Conservation (phyloP, 2,888 invertebrate genomes). For the Galerucella nymphaeae region DNA sequence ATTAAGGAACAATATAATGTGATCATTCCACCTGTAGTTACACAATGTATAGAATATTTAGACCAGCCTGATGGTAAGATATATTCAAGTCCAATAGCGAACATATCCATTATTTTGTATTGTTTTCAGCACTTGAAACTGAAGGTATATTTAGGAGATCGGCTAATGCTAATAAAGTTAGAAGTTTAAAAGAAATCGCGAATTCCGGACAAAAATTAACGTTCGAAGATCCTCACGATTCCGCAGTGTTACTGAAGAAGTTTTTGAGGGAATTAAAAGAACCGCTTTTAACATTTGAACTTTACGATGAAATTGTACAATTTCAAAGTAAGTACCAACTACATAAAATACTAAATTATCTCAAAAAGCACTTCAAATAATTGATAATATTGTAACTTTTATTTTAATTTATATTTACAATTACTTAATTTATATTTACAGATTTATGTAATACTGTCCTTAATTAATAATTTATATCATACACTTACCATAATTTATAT, state of each 20-base stretch:
- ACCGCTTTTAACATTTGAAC: conserved; percentile 91
- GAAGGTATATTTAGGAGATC: conserved; percentile 97
- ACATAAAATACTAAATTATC: neutral
- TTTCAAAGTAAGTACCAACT: conserved; percentile 80
- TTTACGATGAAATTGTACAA: conserved; percentile 92
- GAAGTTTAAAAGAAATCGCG: conserved; percentile 84
- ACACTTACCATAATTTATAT: no score
- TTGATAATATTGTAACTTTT: no score
- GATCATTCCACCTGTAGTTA: conserved; percentile 92
- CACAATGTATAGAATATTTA: conserved; percentile 90
- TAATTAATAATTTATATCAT: no score
- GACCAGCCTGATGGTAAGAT: conserved; percentile 86
- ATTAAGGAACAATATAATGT: conserved; percentile 89
- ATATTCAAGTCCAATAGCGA: neutral
- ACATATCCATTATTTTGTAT: neutral
- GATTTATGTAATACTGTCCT: no score
- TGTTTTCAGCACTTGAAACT: conserved; percentile 82
- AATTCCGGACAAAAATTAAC: conserved; percentile 87
- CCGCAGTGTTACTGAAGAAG: conserved; percentile 94
- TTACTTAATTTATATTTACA: no score
- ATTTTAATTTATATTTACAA: no score
- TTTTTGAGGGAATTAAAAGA: conserved; percentile 93
- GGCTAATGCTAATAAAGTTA: conserved; percentile 85
- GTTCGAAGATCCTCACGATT: conserved; percentile 89
- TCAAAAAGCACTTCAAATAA: no score